Base-by-base conservation (phyloP, 2,797 vertebrate species). In the Microchirus variegatus region DNA sequence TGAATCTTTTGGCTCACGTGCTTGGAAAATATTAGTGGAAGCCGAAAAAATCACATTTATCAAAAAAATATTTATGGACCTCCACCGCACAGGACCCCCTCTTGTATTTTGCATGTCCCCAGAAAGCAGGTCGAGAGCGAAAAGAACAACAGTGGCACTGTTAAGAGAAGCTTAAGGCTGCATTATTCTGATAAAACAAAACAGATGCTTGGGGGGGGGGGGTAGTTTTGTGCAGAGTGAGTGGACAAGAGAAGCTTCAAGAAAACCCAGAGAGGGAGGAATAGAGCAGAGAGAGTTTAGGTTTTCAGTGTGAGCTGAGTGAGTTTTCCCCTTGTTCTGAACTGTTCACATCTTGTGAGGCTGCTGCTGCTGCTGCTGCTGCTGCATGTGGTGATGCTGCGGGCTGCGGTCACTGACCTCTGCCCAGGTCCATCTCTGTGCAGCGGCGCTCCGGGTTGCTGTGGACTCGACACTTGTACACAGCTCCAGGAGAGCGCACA, bases 361-460 rank as follows among this genome's bases (percentile, higher is more conserved):
- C 11, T 13, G 49, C 31, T 35, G 42, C 11, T n/a, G n/a, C n/a
- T n/a, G n/a, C n/a, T n/a, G n/a, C n/a, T n/a, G n/a, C n/a, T n/a
- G n/a, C n/a, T n/a, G n/a, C n/a, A n/a, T n/a, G 19, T 41, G 11
- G 50, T 50, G 46, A 45, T 67, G 82, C 65, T 73, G 68, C 60
- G 50, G 70, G 44, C 40, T 18, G 61, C 2, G 62, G 64, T 18
- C 44, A 93, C 95, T 73, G 73, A 99, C 97, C 97, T 98, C 97
- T 92, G 61, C 95, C 96, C 89, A 99, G 94, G 86, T 99, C 96
- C 90, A 99, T 93, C 86, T 99, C 97, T 1, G 97, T 98, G 89
- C 98, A 99, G 84, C 96, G 96, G 70, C 91, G 94, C 15, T 95
- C 95, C 0, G 97, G 97, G 86, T 99, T 99, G 88, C 95, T 98